Base-by-base conservation (phyloP, 2,113 vertebrate species). In the Artemisiospiza belli region DNA sequence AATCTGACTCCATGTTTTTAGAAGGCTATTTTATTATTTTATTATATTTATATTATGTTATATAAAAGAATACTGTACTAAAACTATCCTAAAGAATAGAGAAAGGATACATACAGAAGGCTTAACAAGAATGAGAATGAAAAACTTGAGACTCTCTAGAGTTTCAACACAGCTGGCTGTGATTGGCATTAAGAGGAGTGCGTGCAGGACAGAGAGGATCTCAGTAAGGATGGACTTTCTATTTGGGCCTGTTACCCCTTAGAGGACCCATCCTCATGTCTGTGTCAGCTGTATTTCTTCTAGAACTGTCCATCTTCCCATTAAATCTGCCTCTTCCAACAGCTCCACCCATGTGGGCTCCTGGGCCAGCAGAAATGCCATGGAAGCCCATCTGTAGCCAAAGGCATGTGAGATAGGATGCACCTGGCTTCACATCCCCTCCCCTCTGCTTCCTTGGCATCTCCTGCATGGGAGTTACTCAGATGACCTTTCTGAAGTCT, bases 191-290 rank as follows among this genome's bases (percentile, higher is more conserved):
- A 23, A 12, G 33, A 47, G 17, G 11, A 23, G 33, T 21, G 13
- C 54, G 35, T 75, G 49, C 11, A 73, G 44, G 2, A 55, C 30
- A 33, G 54, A 55, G 11, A 44, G 43, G 54, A 39, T 57, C 16
- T 44, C 61, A 59, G 21, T 1, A 7, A 1, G 16, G 39, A 39
- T 33, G 35, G 58, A 19, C 4, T 41, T 47, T 37, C 49, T 46
- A 0, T 57, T 10, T 0, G 1, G 25, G 7, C 12, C 21, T 64
- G 11, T 57, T 44, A 16, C 23, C 13, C 33, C 23, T 61, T 20
- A 61, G 44, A 72, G 67, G 10, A 85, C 4, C 9, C 44, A 62
- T 20, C 30, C 33, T 66, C 6, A 3, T 11, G 18, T 80, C 54
- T 58, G 2, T 44, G 16, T 12, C 72, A 49, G 28, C 10, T 66